Conservation (phyloP, 2,113 vertebrate genomes). For the Pangasianodon hypophthalmus region DNA sequence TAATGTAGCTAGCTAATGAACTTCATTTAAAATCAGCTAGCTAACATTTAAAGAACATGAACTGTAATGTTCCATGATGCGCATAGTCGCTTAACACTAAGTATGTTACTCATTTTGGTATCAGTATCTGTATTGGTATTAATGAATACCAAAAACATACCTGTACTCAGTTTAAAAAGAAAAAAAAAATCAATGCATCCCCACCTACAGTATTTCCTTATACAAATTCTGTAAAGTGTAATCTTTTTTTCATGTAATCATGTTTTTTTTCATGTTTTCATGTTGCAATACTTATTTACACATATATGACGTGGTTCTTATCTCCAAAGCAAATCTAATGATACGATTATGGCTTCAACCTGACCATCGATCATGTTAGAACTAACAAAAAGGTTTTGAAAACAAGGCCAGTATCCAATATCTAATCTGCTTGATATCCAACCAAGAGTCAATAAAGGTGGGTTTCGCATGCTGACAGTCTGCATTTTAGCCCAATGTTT, state of each 20-base stretch:
- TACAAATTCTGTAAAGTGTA: background rate
- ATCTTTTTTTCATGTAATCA: background rate
- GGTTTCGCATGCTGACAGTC: constrained; percentile 71
- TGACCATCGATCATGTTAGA: background rate
- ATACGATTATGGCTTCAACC: constrained; percentile 12
- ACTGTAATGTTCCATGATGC: background rate
- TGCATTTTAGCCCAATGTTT: constrained; percentile 85
- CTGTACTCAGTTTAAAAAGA: background rate
- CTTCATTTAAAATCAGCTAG: background rate
- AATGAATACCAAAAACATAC: background rate
- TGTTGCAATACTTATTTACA: background rate
- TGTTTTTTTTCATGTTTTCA: too few species aligned
- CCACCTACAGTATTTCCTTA: background rate
- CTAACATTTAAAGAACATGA: background rate
- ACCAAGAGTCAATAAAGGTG: constrained; percentile 57
- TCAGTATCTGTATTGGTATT: background rate
- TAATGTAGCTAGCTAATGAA: background rate
- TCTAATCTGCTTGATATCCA: constrained; percentile 55
- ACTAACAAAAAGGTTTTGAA: constrained; percentile 38
- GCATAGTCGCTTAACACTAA: background rate
- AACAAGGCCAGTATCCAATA: constrained; percentile 42
- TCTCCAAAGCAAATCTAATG: constrained; percentile 17
- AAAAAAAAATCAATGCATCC: too few species aligned
- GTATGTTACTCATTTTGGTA: background rate
- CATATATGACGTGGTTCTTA: background rate